Evolutionary conservation across 2,113 vertebrate species (phyloP).

Genomic region (Hemiscyllium ocellatum): DNA sequence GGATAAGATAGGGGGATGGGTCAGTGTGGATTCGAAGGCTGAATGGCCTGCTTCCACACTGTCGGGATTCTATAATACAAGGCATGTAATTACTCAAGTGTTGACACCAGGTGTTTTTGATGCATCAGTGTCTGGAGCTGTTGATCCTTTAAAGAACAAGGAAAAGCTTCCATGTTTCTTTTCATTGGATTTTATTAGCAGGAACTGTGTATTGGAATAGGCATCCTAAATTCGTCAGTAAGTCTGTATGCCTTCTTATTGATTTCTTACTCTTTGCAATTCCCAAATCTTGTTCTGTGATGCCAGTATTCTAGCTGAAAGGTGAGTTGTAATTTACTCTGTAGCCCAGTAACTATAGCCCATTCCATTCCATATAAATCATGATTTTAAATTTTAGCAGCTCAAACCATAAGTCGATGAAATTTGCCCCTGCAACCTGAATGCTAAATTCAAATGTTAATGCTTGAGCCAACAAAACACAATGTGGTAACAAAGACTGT

Average conservation of each 20-base stretch:
- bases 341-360: not conserved
- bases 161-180: not conserved
- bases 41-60: no score
- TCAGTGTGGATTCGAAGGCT: no score
- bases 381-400: not conserved
- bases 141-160: conserved; percentile 6
- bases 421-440: not conserved
- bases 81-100: not conserved
- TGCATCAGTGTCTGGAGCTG: no score
- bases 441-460: not conserved
- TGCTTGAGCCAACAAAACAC: not conserved
- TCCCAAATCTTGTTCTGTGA: not conserved
- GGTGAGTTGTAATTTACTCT: not conserved
- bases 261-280: not conserved
- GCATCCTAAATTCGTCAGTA: not conserved
- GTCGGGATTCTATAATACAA: not conserved
- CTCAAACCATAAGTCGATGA: not conserved
- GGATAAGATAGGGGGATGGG: no score
- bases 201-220: not conserved
- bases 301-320: not conserved
- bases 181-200: not conserved
- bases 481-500: not conserved
- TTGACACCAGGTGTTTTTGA: not conserved
- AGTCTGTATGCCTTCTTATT: not conserved
- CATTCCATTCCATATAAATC: not conserved